phyloP scores from a whole-genome alignment of 1,140 invertebrate genomes.

The Atta texana region DNA sequence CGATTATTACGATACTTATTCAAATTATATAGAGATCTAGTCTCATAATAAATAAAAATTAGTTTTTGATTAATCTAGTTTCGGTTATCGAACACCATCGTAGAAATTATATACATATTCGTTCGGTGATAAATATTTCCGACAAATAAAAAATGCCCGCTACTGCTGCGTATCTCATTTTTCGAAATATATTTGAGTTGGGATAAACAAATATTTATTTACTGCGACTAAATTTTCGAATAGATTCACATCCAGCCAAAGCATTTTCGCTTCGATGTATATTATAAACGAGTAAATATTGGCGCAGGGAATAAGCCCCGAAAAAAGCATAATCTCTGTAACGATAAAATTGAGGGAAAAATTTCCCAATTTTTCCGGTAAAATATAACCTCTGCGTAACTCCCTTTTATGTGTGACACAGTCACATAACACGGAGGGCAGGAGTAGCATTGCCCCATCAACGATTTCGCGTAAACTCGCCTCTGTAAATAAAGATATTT shows the following conservation, averaged over 20 bases:
- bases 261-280: slow-evolving; percentile 64
- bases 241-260: slow-evolving; percentile 61
- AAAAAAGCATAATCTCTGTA: slow-evolving; percentile 64
- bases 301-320: slow-evolving; percentile 57
- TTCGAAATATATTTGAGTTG: slow-evolving; percentile 64
- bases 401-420: slow-evolving; percentile 49
- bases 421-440: slow-evolving; percentile 35
- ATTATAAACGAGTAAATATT: slow-evolving; percentile 66
- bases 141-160: slow-evolving; percentile 56
- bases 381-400: slow-evolving; percentile 57
- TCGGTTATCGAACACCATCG: slow-evolving; percentile 51
- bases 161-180: slow-evolving; percentile 50
- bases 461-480: slow-evolving; percentile 34
- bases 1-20: not conserved
- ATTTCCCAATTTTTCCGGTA: slow-evolving; percentile 61
- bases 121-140: slow-evolving; percentile 58
- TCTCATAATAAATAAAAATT: slow-evolving; percentile 44
- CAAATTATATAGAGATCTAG: not conserved
- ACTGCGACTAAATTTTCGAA: slow-evolving; percentile 64
- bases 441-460: slow-evolving; percentile 51
- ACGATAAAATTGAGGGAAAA: slow-evolving; percentile 65
- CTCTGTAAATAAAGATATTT: slow-evolving; percentile 59
- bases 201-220: slow-evolving; percentile 65
- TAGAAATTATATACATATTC: slow-evolving; percentile 55
- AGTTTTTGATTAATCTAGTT: slow-evolving; percentile 43